Evolutionary conservation across 2,797 vertebrate species (phyloP).

Genomic region (Pteronotus mesoamericanus): DNA sequence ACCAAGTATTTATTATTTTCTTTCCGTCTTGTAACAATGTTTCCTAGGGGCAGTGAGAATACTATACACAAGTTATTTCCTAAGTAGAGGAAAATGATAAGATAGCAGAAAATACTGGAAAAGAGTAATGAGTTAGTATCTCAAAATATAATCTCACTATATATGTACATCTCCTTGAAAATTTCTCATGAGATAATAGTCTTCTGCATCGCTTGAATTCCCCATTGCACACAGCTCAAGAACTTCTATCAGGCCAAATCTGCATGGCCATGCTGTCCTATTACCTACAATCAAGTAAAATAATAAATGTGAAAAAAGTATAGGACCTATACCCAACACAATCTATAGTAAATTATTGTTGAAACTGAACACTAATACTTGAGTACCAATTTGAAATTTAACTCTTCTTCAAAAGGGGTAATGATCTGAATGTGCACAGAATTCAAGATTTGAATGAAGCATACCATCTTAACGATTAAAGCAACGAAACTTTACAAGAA

Average conservation of each 20-base stretch:
- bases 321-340: background rate
- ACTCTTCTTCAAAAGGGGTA: background rate
- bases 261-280: background rate
- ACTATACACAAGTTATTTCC: background rate
- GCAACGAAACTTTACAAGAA: background rate
- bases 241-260: background rate
- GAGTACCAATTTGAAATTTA: background rate
- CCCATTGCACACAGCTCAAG: background rate
- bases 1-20: background rate
- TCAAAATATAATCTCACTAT: conserved; percentile 12
- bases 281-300: conserved; percentile 20
- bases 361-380: background rate
- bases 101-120: conserved; percentile 17
- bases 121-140: background rate
- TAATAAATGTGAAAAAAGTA: background rate
- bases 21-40: background rate
- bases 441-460: background rate
- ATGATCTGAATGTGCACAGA: background rate
- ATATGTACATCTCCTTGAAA: background rate
- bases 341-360: background rate
- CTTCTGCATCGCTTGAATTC: background rate
- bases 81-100: background rate
- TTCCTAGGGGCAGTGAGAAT: background rate
- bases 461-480: background rate
- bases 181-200: background rate